These are phyloP conservation scores for Sialis lutaria DNA, from an alignment of 2,888 invertebrate genomes.

Conservation along the genomic window DNA sequence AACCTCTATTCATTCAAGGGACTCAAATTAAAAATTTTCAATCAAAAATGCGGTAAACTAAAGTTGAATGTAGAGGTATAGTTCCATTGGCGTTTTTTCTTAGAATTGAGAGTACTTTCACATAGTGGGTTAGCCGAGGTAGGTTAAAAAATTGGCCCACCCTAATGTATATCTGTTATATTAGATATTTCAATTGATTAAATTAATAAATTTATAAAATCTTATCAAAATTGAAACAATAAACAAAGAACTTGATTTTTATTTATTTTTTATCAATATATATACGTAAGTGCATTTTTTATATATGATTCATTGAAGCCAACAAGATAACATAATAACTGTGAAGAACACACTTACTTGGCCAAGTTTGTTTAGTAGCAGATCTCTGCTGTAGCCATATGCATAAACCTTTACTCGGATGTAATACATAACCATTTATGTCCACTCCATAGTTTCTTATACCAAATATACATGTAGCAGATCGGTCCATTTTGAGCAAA, in stretches of 20 bases:
- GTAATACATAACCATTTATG: constrained; percentile 80
- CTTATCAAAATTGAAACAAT: too few species aligned
- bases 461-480: constrained; percentile 86
- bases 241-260: constrained; percentile 1
- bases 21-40: too few species aligned
- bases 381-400: constrained; percentile 88
- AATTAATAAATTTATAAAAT: too few species aligned
- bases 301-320: not conserved
- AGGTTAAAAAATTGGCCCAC: too few species aligned
- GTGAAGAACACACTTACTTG: constrained; percentile 32
- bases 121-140: too few species aligned
- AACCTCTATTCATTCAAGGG: too few species aligned
- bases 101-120: too few species aligned
- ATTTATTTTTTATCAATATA: not conserved
- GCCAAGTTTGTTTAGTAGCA: constrained; percentile 87
- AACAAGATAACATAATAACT: constrained; percentile 2
- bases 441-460: constrained; percentile 88
- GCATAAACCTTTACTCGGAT: constrained; percentile 70
- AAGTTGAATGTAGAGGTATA: too few species aligned
- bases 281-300: not conserved
- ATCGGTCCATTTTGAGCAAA: constrained; percentile 69
- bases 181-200: too few species aligned
- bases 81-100: too few species aligned
- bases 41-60: too few species aligned
- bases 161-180: too few species aligned